A percentile compares a stretch with the other conserved stretches of the same genome.
phyloP scores from a whole-genome alignment of 2,888 invertebrate genomes.

The Rapana venosa region DNA sequence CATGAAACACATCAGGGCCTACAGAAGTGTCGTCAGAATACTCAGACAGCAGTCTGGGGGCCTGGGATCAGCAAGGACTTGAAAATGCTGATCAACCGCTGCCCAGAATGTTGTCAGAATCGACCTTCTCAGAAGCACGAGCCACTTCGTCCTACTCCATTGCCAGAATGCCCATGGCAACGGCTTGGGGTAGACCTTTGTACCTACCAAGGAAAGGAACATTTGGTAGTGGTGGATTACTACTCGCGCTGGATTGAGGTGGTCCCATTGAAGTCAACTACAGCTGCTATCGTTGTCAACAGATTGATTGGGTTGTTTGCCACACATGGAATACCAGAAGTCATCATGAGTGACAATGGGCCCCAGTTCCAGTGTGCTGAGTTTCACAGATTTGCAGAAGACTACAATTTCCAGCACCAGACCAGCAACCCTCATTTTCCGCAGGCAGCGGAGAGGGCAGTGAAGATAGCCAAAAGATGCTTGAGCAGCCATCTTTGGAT shows the following conservation, averaged over 20 bases:
- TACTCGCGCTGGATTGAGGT: conserved; percentile 38
- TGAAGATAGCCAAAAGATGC: not conserved
- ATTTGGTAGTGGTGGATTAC: conserved; percentile 35
- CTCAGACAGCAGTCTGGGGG: conserved; percentile 9
- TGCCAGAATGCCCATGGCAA: conserved; percentile 34
- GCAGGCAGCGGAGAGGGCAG: not conserved
- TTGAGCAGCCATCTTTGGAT: not conserved
- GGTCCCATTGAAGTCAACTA: not conserved
- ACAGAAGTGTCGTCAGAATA: not conserved
- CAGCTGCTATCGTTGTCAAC: conserved; percentile 12
- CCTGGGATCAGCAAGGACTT: conserved; percentile 28
- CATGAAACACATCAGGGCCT: conserved; percentile 7
- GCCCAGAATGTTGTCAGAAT: not conserved
- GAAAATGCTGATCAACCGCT: not conserved
- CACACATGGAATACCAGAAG: conserved; percentile 32
- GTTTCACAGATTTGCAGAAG: not conserved
- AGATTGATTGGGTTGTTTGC: not conserved
- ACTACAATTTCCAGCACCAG: not conserved
- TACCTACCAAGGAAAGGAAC: conserved; percentile 5
- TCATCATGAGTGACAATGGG: not conserved
- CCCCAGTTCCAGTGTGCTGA: not conserved
- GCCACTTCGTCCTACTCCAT: not conserved
- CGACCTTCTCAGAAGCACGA: conserved; percentile 25
- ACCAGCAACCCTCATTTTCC: conserved; percentile 3
- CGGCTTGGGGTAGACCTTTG: conserved; percentile 35